Evolutionary conservation across 2,888 invertebrate species (phyloP).

Genomic region (Calameuta filiformis): DNA sequence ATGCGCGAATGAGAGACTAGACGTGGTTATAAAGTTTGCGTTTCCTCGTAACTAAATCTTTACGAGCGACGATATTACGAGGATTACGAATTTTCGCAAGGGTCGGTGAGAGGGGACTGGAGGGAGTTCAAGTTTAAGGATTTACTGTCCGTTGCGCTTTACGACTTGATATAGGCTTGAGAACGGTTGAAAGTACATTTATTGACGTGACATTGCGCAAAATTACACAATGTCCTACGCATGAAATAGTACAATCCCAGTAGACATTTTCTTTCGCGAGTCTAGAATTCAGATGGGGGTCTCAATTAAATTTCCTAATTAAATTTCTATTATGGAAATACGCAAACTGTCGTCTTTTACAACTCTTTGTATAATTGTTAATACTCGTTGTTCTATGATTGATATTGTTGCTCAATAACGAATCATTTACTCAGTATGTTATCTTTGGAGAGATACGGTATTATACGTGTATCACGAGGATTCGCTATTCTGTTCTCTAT

Average conservation of each 20-base stretch:
- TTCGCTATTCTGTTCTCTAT: not conserved
- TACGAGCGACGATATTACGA: not conserved
- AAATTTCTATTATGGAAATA: not conserved
- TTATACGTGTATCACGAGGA: not conserved
- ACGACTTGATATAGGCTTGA: conserved; percentile 18
- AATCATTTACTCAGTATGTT: not conserved
- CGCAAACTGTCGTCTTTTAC: not conserved
- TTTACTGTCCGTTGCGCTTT: conserved; percentile 37
- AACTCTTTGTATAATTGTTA: not conserved
- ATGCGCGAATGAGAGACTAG: not conserved
- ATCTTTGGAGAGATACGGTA: not conserved
- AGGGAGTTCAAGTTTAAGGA: conserved; percentile 23
- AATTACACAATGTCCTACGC: not conserved
- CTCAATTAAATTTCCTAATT: not conserved
- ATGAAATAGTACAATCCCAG: not conserved
- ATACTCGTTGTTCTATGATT: not conserved
- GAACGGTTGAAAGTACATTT: not conserved
- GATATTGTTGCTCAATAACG: not conserved
- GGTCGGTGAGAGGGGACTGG: conserved; percentile 6
- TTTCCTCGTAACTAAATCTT: not conserved
- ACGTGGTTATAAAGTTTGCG: not conserved
- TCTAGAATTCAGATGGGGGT: not conserved
- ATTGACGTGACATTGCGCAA: not conserved
- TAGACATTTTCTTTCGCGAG: not conserved
- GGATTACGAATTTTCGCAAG: not conserved